Evolutionary conservation across 2,797 vertebrate species (phyloP).

Genomic region (Chelon auratus): DNA sequence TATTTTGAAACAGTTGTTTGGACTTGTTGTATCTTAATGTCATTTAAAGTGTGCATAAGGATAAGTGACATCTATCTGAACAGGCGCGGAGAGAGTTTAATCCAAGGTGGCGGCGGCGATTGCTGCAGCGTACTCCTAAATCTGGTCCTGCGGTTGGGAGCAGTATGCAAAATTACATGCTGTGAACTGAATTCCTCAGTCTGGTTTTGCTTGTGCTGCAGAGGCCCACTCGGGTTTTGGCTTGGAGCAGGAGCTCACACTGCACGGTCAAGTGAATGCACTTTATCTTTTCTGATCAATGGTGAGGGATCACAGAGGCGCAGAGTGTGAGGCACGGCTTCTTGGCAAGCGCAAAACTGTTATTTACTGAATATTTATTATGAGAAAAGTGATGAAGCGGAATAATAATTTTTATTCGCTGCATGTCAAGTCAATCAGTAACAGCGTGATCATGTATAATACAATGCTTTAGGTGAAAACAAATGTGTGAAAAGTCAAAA

Average conservation of each 20-base stretch:
- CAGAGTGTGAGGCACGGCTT: slow-evolving; percentile 19
- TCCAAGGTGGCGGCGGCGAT: slow-evolving; percentile 33
- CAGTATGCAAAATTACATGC: slow-evolving; percentile 46
- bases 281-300: slow-evolving; percentile 55
- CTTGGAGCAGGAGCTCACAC: slow-evolving; percentile 10
- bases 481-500: not conserved
- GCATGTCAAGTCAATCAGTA: not conserved
- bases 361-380: slow-evolving; percentile 11
- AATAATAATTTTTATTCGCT: not conserved
- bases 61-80: slow-evolving; percentile 31
- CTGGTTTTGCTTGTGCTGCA: slow-evolving; percentile 58
- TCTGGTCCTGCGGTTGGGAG: slow-evolving; percentile 40
- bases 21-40: slow-evolving; percentile 1
- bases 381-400: not conserved
- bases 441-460: not conserved
- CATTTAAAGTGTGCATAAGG: slow-evolving; percentile 2
- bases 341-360: not conserved
- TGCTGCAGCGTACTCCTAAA: slow-evolving; percentile 17
- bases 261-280: slow-evolving; percentile 45
- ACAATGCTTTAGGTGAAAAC: not conserved
- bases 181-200: slow-evolving; percentile 59
- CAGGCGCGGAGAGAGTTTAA: slow-evolving; percentile 22
- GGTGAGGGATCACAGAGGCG: slow-evolving; percentile 38
- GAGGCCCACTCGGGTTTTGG: slow-evolving; percentile 52
- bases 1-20: slow-evolving; percentile 10